Base-by-base conservation (phyloP, 2,888 invertebrate species). In the Lochmaea crataegi region DNA sequence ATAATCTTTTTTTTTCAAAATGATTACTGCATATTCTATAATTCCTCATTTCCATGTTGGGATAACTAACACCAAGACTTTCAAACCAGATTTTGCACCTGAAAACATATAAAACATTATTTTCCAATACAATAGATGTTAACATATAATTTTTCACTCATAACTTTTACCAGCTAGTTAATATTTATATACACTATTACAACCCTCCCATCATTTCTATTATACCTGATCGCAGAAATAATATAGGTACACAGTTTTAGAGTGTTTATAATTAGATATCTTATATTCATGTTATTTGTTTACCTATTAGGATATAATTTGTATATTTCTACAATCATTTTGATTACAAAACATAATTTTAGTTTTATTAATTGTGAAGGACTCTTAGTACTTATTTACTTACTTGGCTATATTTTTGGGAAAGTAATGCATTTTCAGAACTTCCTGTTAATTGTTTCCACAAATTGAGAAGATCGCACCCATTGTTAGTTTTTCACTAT, bases 121-220 rank as follows among this genome's bases (percentile, higher is more conserved):
- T 48, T 48, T 48, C n/a, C 48, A 51, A 51, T 51, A 51, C 51
- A 51, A 51, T 16, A 51, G 51, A 51, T 51, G 51, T 45, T 45
- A 45, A 45, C 45, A 45, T 45, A 45, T 45, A 45, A 45, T 45
- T 45, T 45, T 45, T 14, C 45, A 45, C 12, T 45, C 41, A 41
- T 45, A 45, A 45, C 45, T 45, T 45, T 45, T n/a, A n/a, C n/a
- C n/a, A n/a, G n/a, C n/a, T n/a, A n/a, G n/a, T n/a, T n/a, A n/a
- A n/a, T n/a, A n/a, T n/a, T n/a, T n/a, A n/a, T n/a, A n/a, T n/a
- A n/a, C n/a, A n/a, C n/a, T n/a, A n/a, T n/a, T n/a, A n/a, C n/a
- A n/a, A n/a, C n/a, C n/a, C n/a, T n/a, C n/a, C n/a, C n/a, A n/a
- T n/a, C n/a, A n/a, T n/a, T n/a, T n/a, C n/a, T n/a, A n/a, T n/a